phyloP scores from a whole-genome alignment of 2,113 vertebrate species.

The Calidris pugnax region DNA sequence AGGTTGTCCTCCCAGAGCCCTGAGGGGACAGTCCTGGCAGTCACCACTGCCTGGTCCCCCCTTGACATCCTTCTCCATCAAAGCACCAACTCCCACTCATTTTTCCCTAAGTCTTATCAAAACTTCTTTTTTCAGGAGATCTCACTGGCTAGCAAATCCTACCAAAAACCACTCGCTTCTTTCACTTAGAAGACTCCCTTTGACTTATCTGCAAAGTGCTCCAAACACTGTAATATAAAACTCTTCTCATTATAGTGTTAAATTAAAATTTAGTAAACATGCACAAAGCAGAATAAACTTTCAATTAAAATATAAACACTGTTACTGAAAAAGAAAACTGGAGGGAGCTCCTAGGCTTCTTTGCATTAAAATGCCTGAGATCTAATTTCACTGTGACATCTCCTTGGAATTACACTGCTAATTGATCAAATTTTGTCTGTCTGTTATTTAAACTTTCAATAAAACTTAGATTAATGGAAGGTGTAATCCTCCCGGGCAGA shows the following conservation, averaged over 20 bases:
- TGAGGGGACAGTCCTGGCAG: not conserved
- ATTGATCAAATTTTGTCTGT: conserved; percentile 81
- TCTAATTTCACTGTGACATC: conserved; percentile 75
- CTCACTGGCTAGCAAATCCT: not conserved
- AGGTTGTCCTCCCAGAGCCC: rapidly evolving
- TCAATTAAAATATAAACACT: conserved; percentile 72
- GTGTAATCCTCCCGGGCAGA: conserved; percentile 78
- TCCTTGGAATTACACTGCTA: conserved; percentile 76
- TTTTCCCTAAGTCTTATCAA: not conserved
- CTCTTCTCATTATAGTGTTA: conserved; percentile 57
- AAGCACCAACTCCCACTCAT: not conserved
- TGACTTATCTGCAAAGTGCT: conserved; percentile 5
- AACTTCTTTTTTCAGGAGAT: not conserved
- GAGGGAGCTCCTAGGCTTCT: conserved; percentile 60
- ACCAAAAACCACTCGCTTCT: not conserved
- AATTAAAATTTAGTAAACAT: conserved; percentile 70
- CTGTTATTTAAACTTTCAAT: conserved; percentile 84
- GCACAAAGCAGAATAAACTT: conserved; percentile 72
- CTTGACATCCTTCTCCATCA: not conserved
- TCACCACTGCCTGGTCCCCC: not conserved
- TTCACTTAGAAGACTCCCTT: not conserved
- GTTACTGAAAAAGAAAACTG: conserved; percentile 55
- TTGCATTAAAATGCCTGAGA: conserved; percentile 39
- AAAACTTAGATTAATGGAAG: conserved; percentile 80
- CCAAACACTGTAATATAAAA: not conserved